phyloP scores from a whole-genome alignment of 2,888 invertebrate species.

The Callosobruchus maculatus region DNA sequence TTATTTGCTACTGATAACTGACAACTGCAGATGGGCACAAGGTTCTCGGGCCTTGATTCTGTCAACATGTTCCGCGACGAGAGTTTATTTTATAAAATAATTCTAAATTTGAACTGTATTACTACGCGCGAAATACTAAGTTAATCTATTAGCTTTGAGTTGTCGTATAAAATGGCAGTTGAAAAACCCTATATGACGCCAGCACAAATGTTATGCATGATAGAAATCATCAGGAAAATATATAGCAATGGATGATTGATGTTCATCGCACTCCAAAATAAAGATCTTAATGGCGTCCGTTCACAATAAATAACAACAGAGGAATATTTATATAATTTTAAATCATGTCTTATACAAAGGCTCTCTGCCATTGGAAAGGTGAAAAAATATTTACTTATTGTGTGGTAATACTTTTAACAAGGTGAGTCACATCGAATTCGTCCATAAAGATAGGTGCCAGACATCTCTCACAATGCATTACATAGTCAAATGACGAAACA shows the following conservation, averaged over 20 bases:
- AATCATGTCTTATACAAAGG: background rate
- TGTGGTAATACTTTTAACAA: constrained; percentile 1
- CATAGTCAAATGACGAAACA: background rate
- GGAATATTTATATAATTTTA: background rate
- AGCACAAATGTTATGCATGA: background rate
- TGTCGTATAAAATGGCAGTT: background rate
- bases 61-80: no score
- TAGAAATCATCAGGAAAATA: background rate
- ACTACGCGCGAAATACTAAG: no score
- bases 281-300: no score
- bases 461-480: background rate
- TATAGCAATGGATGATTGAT: background rate
- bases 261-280: background rate
- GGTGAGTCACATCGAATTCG: background rate
- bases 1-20: no score
- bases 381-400: constrained; percentile 1
- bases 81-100: no score
- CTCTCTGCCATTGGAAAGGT: background rate
- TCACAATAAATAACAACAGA: background rate
- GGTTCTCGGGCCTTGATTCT: no score
- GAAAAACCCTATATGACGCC: background rate
- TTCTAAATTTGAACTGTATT: no score
- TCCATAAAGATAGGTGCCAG: background rate
- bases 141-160: background rate
- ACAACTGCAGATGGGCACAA: no score